phyloP scores from a whole-genome alignment of 1,140 invertebrate species.

The Himalopsyche phryganea region DNA sequence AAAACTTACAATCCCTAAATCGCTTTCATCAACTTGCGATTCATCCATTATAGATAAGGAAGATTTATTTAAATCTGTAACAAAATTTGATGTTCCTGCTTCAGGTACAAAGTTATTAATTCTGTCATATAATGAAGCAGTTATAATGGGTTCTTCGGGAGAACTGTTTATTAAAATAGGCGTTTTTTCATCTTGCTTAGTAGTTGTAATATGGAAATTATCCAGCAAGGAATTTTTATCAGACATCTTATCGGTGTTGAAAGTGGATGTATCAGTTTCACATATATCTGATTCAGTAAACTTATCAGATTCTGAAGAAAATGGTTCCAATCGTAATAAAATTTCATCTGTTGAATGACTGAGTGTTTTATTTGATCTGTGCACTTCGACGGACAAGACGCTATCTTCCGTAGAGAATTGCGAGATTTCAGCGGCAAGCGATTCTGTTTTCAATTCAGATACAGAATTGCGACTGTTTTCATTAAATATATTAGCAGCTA shows the following conservation, averaged over 20 bases:
- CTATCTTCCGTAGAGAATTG: too few relatives aligned
- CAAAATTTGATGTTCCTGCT: constrained; percentile 44
- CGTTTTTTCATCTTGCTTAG: too few relatives aligned
- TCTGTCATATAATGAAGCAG: constrained; percentile 44
- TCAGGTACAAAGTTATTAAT: constrained; percentile 43
- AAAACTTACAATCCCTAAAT: constrained; percentile 45
- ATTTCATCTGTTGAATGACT: constrained; percentile 4
- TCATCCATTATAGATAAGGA: constrained; percentile 7
- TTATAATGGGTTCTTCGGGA: constrained; percentile 10
- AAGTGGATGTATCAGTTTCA: too few relatives aligned
- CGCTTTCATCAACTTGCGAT: constrained; percentile 7
- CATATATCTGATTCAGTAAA: too few relatives aligned
- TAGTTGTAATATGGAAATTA: too few relatives aligned
- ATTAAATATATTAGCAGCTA: background rate
- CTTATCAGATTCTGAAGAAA: too few relatives aligned
- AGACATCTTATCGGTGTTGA: too few relatives aligned
- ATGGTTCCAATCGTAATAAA: background rate
- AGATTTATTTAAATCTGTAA: background rate
- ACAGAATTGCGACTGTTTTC: background rate
- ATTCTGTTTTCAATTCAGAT: too few relatives aligned
- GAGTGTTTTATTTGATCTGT: background rate
- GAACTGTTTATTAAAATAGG: too few relatives aligned
- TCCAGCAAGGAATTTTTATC: too few relatives aligned
- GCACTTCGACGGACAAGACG: too few relatives aligned
- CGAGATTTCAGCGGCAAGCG: too few relatives aligned